A percentile compares a stretch with the other conserved stretches of the same genome.
These are phyloP conservation scores for Actenoides lindsayi DNA, from an alignment of 2,113 vertebrate genomes.

Conservation along the genomic window DNA sequence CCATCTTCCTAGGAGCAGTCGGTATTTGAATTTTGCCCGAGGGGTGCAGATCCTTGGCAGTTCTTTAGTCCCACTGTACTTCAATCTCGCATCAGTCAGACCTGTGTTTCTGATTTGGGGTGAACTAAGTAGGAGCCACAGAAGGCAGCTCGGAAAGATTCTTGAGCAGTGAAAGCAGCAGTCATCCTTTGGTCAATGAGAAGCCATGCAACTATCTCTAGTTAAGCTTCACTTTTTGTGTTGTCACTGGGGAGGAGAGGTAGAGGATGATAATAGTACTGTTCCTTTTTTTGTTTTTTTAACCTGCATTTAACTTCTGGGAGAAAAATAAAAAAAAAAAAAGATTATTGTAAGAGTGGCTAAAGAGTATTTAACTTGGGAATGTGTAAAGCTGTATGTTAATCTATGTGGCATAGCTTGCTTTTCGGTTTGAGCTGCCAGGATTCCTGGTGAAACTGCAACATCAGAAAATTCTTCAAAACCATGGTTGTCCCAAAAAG, in stretches of 20 bases:
- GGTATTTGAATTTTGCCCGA: constrained; percentile 14
- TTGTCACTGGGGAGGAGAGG: not conserved
- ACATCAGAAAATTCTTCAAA: constrained; percentile 15
- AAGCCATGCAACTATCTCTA: not conserved
- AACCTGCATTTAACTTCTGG: not conserved
- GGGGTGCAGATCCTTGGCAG: not conserved
- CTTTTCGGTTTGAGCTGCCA: constrained; percentile 13
- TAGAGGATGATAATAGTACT: not conserved
- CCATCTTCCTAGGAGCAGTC: not conserved
- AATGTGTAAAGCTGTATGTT: not conserved
- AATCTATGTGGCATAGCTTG: not conserved
- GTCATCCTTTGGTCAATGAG: not conserved
- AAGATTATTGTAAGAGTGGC: not conserved
- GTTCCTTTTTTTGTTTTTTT: not conserved
- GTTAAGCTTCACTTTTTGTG: not conserved
- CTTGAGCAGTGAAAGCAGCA: not conserved
- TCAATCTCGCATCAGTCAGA: not conserved
- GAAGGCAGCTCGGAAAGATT: not conserved
- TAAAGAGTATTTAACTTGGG: not conserved
- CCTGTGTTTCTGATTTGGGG: not conserved
- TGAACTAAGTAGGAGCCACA: not conserved
- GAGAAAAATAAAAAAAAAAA: accelerated
- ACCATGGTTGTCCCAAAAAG: not conserved
- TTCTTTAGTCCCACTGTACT: not conserved
- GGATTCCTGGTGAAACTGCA: constrained; percentile 15